phyloP scores from a whole-genome alignment of 2,113 vertebrate genomes.

The Syrrhaptes paradoxus region DNA sequence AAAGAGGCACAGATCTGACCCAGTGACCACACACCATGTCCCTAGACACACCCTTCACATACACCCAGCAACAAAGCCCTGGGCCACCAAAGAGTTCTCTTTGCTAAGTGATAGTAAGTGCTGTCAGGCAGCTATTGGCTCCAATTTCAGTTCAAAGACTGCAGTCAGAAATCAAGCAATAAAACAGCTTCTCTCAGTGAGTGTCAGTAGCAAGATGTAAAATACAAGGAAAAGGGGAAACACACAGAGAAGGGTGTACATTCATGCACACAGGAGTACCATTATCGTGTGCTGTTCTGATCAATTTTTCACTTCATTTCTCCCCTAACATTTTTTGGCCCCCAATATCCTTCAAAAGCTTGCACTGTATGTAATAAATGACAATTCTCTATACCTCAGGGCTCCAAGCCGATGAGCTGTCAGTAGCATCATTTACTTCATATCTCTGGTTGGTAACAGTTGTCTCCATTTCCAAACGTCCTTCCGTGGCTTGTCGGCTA shows the following conservation, averaged over 20 bases:
- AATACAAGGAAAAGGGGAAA: not conserved
- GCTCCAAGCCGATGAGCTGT: conserved; percentile 86
- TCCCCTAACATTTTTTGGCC: not conserved
- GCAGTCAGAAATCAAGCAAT: not conserved
- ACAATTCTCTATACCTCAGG: conserved; percentile 82
- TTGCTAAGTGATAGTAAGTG: not conserved
- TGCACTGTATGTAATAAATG: not conserved
- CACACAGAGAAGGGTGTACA: not conserved
- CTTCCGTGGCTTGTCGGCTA: conserved; percentile 62
- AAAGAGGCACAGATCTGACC: not conserved
- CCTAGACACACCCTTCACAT: not conserved
- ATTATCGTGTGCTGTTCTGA: not conserved
- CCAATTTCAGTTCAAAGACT: not conserved
- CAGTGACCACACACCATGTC: not conserved
- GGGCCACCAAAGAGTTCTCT: not conserved
- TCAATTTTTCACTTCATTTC: conserved; percentile 25
- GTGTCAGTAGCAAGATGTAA: not conserved
- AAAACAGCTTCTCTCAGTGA: not conserved
- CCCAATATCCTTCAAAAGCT: not conserved
- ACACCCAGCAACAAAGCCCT: not conserved
- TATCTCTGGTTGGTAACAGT: conserved; percentile 67
- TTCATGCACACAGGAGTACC: not conserved
- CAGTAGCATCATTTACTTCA: conserved; percentile 78
- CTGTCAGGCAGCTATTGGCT: not conserved
- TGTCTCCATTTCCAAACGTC: conserved; percentile 71